Evolutionary conservation across 2,888 invertebrate species (phyloP).

Genomic region (Crossocerus cetratus): DNA sequence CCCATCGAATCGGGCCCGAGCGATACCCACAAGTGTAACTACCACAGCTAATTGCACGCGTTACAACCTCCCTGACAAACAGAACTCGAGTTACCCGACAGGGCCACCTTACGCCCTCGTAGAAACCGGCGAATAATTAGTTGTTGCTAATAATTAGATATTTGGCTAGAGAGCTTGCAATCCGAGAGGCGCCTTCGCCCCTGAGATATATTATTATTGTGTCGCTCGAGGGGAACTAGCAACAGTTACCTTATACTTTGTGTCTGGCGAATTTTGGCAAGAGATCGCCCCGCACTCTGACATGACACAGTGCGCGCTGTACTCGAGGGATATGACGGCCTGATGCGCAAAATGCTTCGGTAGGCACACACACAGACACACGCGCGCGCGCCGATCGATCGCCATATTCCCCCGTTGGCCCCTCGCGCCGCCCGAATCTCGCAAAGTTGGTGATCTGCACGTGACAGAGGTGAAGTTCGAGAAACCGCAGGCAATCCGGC

Average conservation of each 20-base stretch:
- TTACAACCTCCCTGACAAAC: neutral
- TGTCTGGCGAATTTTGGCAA: no score
- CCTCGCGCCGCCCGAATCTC: conserved; percentile 23
- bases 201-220: no score
- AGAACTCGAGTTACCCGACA: no score
- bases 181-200: no score
- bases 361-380: neutral
- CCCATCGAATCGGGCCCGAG: neutral
- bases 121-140: no score
- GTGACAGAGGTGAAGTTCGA: conserved; percentile 55
- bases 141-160: no score
- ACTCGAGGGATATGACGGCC: neutral
- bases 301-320: neutral
- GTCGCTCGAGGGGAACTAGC: no score
- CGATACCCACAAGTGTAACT: neutral
- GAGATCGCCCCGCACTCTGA: no score
- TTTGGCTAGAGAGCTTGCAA: no score
- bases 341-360: neutral
- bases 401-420: conserved; percentile 10
- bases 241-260: no score
- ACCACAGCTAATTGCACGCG: neutral
- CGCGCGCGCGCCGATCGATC: conserved; percentile 31
- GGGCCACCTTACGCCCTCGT: no score
- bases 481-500: conserved; percentile 57
- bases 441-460: conserved; percentile 50